Evolutionary conservation across 2,888 invertebrate species (phyloP).

Genomic region (Chelonus formosanus): DNA sequence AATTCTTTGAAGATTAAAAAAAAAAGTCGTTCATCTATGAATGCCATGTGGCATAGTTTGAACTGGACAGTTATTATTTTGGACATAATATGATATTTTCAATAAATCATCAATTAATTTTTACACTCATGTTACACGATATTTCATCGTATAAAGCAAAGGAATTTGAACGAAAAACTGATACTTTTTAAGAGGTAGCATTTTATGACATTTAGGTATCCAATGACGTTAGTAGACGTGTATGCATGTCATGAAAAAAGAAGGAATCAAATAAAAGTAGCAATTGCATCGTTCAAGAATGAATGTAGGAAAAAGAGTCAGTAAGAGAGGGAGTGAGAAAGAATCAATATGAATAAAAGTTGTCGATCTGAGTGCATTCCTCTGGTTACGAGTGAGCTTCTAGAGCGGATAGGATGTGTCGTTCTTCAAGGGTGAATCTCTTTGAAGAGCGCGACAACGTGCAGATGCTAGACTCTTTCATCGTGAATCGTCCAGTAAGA

Average conservation of each 20-base stretch:
- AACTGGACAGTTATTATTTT: too few species aligned
- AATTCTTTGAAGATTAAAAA: too few species aligned
- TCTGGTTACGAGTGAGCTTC: slow-evolving; percentile 15
- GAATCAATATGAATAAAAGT: slow-evolving; percentile 20
- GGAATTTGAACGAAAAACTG: not conserved
- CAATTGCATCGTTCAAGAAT: not conserved
- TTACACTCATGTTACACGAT: too few species aligned
- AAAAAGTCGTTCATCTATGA: too few species aligned
- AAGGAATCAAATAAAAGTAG: too few species aligned
- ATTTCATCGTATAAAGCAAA: slow-evolving; percentile 1
- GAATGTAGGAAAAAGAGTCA: too few species aligned
- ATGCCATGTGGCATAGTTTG: too few species aligned
- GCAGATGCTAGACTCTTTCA: slow-evolving; percentile 13
- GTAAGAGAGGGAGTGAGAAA: slow-evolving; percentile 9
- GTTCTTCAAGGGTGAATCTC: slow-evolving; percentile 30
- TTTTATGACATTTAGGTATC: too few species aligned
- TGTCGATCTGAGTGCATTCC: slow-evolving; percentile 32
- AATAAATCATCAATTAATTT: not conserved
- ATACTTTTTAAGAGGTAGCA: too few species aligned
- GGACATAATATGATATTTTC: not conserved
- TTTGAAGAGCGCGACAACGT: slow-evolving; percentile 34
- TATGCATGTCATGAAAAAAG: too few species aligned
- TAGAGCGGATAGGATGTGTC: slow-evolving; percentile 31
- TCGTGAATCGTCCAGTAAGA: slow-evolving; percentile 27
- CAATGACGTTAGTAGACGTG: too few species aligned